Evolutionary conservation across 2,888 invertebrate species (phyloP).

Genomic region (Anaspis maculata): DNA sequence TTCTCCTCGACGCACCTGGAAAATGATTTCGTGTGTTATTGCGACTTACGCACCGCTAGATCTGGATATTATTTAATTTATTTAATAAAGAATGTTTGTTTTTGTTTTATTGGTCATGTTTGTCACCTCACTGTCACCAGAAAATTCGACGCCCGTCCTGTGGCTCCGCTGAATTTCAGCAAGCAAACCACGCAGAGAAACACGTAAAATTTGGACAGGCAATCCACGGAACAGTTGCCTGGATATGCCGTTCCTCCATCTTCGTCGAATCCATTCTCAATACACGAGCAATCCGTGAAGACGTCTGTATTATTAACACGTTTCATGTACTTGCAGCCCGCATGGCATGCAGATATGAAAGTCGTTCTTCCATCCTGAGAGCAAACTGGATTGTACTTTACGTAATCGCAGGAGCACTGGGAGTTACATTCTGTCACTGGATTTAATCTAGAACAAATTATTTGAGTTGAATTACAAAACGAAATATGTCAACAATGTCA

Average conservation of each 20-base stretch:
- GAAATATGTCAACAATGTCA: too few relatives aligned
- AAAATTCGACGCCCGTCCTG: slow-evolving; percentile 54
- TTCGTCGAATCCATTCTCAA: slow-evolving; percentile 6
- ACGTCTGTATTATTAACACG: slow-evolving; percentile 43
- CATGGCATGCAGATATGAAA: slow-evolving; percentile 73
- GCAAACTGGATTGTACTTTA: slow-evolving; percentile 67
- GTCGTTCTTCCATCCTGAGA: slow-evolving; percentile 52
- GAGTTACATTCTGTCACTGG: slow-evolving; percentile 50
- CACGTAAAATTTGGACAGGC: slow-evolving; percentile 47
- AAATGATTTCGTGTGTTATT: slow-evolving; percentile 9
- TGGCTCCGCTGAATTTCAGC: slow-evolving; percentile 52
- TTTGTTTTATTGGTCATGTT: too few relatives aligned
- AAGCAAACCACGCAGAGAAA: slow-evolving; percentile 49
- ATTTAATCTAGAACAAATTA: slow-evolving; percentile 34
- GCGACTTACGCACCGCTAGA: slow-evolving; percentile 8
- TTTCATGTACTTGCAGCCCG: slow-evolving; percentile 54
- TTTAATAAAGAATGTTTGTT: too few relatives aligned
- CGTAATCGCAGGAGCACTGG: slow-evolving; percentile 60
- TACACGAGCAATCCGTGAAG: slow-evolving; percentile 46
- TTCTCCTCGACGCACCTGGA: slow-evolving; percentile 60
- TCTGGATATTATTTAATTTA: slow-evolving; percentile 8
- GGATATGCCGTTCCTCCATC: slow-evolving; percentile 39
- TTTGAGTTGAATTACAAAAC: slow-evolving; percentile 1
- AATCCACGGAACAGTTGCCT: slow-evolving; percentile 51
- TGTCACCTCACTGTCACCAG: slow-evolving; percentile 52